phyloP scores from a whole-genome alignment of 2,797 vertebrate genomes.

The Alfaro cultratus region DNA sequence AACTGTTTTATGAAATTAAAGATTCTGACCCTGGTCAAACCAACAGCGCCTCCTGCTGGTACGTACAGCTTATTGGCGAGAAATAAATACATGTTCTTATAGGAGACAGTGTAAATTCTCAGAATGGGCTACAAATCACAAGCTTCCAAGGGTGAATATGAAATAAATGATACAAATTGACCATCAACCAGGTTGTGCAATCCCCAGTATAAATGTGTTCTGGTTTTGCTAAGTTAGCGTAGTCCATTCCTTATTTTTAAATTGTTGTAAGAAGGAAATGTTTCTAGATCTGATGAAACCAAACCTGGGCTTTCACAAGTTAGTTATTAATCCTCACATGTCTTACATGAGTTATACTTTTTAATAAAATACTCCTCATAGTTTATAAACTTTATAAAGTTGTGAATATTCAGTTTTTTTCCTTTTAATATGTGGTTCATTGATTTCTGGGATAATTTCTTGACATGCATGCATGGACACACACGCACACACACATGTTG shows the following conservation, averaged over 20 bases:
- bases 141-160: not conserved
- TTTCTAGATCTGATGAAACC: not conserved
- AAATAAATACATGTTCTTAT: not conserved
- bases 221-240: not conserved
- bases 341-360: not conserved
- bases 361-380: not conserved
- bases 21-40: too few relatives aligned
- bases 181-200: not conserved
- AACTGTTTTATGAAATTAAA: not conserved
- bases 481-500: constrained; percentile 29
- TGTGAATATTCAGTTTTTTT: not conserved
- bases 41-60: not conserved
- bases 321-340: not conserved
- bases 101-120: not conserved
- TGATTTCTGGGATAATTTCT: constrained; percentile 19
- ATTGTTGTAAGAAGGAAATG: not conserved
- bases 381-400: not conserved
- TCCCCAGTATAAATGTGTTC: not conserved
- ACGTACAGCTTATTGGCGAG: not conserved
- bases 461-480: constrained; percentile 18
- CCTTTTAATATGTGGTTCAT: not conserved
- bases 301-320: not conserved
- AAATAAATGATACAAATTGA: not conserved
- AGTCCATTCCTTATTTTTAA: not conserved
- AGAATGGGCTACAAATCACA: not conserved